Evolutionary conservation across 2,888 invertebrate genomes (phyloP), one percentile per base, ranked within the genome.

Genomic region (Drepana falcataria): DNA sequence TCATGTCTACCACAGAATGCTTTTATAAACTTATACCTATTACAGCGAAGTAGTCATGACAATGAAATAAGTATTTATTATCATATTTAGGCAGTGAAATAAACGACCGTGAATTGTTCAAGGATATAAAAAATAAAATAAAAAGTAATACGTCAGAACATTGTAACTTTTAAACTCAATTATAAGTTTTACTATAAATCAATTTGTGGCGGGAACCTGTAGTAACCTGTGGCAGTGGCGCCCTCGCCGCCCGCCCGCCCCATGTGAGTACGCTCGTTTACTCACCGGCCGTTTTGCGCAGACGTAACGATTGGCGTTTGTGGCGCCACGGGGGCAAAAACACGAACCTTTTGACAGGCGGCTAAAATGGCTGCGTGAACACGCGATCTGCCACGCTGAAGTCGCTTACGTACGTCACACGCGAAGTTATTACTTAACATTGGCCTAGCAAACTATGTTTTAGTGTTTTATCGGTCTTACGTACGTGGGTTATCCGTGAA

Each of bases 301-400:
- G 88, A 73, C 85, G 84, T 85, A 85, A 81, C 74, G 78, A 79
- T 75, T 73, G 69, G 59, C 78, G 77, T 65, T 71, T 53, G 79
- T 75, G 74, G 87, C 85, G 88, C 86, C 79, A 66, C 73, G 75
- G 80, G 85, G 81, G 59, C 68, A 64, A 77, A 81, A 80, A 62
- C 61, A 9, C 61, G 69, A 70, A 87, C 69, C 69, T 66, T 81
- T 82, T 89, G 89, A 88, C 87, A 89, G 78, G 78, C 83, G 82
- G 82, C 67, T 84, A 89, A 88, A 83, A 91, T 90, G 90, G 90
- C 89, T 79, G 89, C 83, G 83, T 85, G 89, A 87, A 82, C 84
- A 86, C 89, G 89, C 87, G 87, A 85, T 75, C 79, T 74, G 68
- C 78, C 85, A 86, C 89, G 88, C 85, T 79, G 77, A 77, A 77